A percentile compares a stretch with the other conserved stretches of the same genome.
Conservation (phyloP, 2,888 invertebrate genomes). For the Sthenelais limicola region DNA sequence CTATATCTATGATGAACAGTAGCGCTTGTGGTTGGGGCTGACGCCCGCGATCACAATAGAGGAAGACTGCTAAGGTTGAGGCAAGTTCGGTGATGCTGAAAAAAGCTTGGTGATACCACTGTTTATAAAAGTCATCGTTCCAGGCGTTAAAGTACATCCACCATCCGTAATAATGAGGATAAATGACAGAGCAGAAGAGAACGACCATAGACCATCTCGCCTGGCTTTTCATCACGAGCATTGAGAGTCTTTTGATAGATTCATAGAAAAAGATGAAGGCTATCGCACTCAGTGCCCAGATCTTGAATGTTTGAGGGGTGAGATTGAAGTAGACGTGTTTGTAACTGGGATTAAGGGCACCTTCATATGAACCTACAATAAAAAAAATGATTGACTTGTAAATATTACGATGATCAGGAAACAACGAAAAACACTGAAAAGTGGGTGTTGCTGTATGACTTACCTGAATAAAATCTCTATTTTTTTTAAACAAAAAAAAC, state of each 20-base stretch:
- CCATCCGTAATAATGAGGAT: conserved; percentile 55
- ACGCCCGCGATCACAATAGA: conserved; percentile 29
- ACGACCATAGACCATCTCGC: conserved; percentile 41
- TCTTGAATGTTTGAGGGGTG: conserved; percentile 48
- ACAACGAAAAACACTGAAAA: no score
- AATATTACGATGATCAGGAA: no score
- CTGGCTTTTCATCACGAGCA: conserved; percentile 8
- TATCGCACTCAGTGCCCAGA: conserved; percentile 47
- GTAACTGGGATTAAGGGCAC: conserved; percentile 44
- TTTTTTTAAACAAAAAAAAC: no score
- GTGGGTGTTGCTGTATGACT: no score
- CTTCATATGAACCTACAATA: conserved; percentile 50
- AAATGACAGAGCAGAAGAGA: conserved; percentile 45
- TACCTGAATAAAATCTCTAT: no score
- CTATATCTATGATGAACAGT: conserved; percentile 45
- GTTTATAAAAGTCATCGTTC: conserved; percentile 53
- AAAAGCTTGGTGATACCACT: conserved; percentile 51
- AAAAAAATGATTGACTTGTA: neutral
- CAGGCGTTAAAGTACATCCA: conserved; percentile 53
- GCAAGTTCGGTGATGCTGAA: conserved; percentile 51
- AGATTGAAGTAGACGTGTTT: conserved; percentile 54
- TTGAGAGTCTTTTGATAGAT: conserved; percentile 42
- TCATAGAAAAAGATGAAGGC: conserved; percentile 48
- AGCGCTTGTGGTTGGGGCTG: conserved; percentile 67
- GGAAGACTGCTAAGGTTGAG: conserved; percentile 45